phyloP scores from a whole-genome alignment of 2,888 invertebrate genomes.

The Hermaeophaga mercurialis region DNA sequence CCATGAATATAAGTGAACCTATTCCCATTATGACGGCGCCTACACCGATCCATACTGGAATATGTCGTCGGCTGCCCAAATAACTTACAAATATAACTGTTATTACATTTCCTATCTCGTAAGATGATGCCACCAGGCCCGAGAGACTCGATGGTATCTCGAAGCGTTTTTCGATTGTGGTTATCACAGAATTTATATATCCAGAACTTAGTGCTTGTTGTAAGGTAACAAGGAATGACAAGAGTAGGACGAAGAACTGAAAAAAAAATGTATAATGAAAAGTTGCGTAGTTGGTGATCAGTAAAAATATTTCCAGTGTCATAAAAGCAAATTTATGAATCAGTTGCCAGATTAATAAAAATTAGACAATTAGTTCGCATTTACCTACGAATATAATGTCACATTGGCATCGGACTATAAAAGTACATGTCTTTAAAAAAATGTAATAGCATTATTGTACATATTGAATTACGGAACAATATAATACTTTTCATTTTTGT shows the following conservation, averaged over 20 bases:
- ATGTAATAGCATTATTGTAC: too few species aligned
- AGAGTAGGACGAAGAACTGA: slow-evolving; percentile 85
- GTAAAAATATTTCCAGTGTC: too few species aligned
- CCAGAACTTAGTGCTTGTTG: slow-evolving; percentile 91
- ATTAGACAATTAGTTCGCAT: too few species aligned
- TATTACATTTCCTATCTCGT: slow-evolving; percentile 94
- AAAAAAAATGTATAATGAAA: slow-evolving; percentile 44
- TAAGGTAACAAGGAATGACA: slow-evolving; percentile 87
- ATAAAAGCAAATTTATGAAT: too few species aligned
- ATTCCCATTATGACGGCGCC: slow-evolving; percentile 93
- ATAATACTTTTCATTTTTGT: too few species aligned
- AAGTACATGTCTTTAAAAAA: too few species aligned
- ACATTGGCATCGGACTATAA: too few species aligned
- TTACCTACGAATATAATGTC: too few species aligned
- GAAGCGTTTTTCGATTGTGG: slow-evolving; percentile 93
- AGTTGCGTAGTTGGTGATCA: too few species aligned
- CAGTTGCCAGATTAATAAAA: too few species aligned
- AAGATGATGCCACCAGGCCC: slow-evolving; percentile 91
- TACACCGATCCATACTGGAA: slow-evolving; percentile 80
- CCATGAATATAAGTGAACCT: slow-evolving; percentile 89
- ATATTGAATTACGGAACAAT: too few species aligned
- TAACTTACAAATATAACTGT: slow-evolving; percentile 96
- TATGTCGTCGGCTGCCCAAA: slow-evolving; percentile 79
- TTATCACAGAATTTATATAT: slow-evolving; percentile 94
- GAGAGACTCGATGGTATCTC: slow-evolving; percentile 93